These are phyloP conservation scores for Serranus cabrilla DNA, from an alignment of 2,797 vertebrate species.

Conservation along the genomic window DNA sequence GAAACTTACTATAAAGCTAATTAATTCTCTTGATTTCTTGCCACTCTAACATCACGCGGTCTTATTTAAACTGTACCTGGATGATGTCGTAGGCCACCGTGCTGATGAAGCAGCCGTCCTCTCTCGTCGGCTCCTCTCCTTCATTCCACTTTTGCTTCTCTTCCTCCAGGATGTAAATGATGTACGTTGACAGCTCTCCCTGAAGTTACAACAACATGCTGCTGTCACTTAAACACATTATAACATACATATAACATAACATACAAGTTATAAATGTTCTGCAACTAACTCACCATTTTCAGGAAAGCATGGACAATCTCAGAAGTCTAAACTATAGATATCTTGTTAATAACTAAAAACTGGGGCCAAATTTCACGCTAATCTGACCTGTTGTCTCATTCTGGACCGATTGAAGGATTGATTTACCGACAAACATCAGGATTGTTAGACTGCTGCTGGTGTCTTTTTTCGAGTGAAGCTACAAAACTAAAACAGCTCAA, in stretches of 20 bases:
- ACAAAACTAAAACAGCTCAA: neutral
- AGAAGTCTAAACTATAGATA: neutral
- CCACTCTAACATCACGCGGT: too few species aligned
- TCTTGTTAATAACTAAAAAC: neutral
- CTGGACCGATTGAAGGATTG: too few species aligned
- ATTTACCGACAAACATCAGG: too few species aligned
- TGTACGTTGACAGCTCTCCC: slow-evolving; percentile 77
- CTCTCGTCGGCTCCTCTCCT: slow-evolving; percentile 77
- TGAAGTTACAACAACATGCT: slow-evolving; percentile 50
- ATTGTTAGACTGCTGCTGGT: too few species aligned
- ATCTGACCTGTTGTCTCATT: neutral
- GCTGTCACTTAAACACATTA: neutral
- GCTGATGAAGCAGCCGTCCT: slow-evolving; percentile 86
- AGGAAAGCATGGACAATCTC: neutral
- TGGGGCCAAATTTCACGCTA: neutral
- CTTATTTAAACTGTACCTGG: slow-evolving; percentile 82
- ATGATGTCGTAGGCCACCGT: slow-evolving; percentile 89
- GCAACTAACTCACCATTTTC: too few species aligned
- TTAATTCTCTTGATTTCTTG: too few species aligned
- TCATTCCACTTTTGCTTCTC: slow-evolving; percentile 82
- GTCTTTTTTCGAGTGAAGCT: neutral
- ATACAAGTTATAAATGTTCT: too few species aligned
- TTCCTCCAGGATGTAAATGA: slow-evolving; percentile 78
- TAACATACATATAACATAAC: too few species aligned
- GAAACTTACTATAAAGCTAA: too few species aligned